phyloP scores from a whole-genome alignment of 2,888 invertebrate genomes.

The Apomyelois bistriatella region DNA sequence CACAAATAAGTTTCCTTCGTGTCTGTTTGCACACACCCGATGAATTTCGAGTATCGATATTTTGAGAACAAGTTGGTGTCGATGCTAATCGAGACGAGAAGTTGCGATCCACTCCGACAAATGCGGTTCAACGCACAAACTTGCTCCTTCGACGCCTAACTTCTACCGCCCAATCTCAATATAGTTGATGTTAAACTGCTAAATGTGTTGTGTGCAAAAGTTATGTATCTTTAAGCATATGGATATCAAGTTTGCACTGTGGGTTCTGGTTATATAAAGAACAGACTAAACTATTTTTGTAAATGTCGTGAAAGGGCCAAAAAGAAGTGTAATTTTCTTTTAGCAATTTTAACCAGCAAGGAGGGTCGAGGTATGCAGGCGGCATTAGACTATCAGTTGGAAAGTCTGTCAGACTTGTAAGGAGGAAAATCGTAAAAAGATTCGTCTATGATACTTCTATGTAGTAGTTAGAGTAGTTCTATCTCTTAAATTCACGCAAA shows the following conservation, averaged over 20 bases:
- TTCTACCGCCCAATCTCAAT: conserved; percentile 27
- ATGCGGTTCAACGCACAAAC: conserved; percentile 67
- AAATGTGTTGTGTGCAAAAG: conserved; percentile 2
- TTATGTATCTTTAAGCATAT: neutral
- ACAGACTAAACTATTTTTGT: too few relatives aligned
- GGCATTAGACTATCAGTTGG: too few relatives aligned
- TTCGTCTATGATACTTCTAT: too few relatives aligned
- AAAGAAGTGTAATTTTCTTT: too few relatives aligned
- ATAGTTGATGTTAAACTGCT: conserved; percentile 15
- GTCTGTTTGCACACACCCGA: conserved; percentile 4
- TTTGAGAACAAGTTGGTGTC: conserved; percentile 47
- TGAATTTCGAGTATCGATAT: conserved; percentile 12
- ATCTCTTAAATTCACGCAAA: too few relatives aligned
- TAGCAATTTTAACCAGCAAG: too few relatives aligned
- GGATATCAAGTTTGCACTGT: neutral
- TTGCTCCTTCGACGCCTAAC: conserved; percentile 35
- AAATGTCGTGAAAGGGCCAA: too few relatives aligned
- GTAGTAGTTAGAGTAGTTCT: too few relatives aligned
- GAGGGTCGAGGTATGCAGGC: too few relatives aligned
- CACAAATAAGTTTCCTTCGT: neutral
- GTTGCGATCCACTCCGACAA: conserved; percentile 55
- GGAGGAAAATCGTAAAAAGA: too few relatives aligned
- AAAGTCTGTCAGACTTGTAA: too few relatives aligned
- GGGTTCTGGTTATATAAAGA: neutral
- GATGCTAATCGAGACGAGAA: conserved; percentile 56